A percentile compares a stretch with the other conserved stretches of the same genome.
Conservation (phyloP, 2,888 invertebrate genomes). For the Drosophila nigricruria region DNA sequence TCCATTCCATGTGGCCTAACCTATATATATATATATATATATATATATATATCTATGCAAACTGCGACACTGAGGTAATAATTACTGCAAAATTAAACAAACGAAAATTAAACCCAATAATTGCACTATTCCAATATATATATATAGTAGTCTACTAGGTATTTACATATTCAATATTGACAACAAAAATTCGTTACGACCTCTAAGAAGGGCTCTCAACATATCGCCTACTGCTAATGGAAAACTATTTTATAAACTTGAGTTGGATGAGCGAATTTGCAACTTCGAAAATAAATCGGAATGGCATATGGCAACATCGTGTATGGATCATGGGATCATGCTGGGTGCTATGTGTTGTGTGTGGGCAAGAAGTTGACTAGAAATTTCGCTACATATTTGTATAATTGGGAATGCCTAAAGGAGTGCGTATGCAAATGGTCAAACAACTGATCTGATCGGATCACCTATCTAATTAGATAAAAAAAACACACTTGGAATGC, state of each 20-base stretch:
- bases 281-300: constrained; percentile 32
- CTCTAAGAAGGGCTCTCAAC: constrained; percentile 31
- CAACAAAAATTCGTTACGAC: constrained; percentile 59
- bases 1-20: constrained; percentile 9
- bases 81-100: constrained; percentile 33
- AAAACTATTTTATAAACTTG: constrained; percentile 21
- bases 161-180: constrained; percentile 22
- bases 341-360: constrained; percentile 33
- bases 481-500: constrained; percentile 43
- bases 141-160: constrained; percentile 6
- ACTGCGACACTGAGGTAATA: constrained; percentile 53
- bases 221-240: constrained; percentile 41
- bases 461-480: background rate
- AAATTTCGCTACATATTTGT: constrained; percentile 71
- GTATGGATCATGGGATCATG: constrained; percentile 23
- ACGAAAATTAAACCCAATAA: constrained; percentile 56
- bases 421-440: constrained; percentile 46
- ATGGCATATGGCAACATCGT: constrained; percentile 24
- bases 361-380: constrained; percentile 83
- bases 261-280: constrained; percentile 57
- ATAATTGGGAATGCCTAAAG: constrained; percentile 53
- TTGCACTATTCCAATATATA: constrained; percentile 67
- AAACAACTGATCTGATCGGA: constrained; percentile 7
- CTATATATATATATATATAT: constrained; percentile 14
- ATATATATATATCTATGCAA: constrained; percentile 12